Conservation (phyloP, 2,113 vertebrate genomes). For the Sarotherodon lohbergeri region DNA sequence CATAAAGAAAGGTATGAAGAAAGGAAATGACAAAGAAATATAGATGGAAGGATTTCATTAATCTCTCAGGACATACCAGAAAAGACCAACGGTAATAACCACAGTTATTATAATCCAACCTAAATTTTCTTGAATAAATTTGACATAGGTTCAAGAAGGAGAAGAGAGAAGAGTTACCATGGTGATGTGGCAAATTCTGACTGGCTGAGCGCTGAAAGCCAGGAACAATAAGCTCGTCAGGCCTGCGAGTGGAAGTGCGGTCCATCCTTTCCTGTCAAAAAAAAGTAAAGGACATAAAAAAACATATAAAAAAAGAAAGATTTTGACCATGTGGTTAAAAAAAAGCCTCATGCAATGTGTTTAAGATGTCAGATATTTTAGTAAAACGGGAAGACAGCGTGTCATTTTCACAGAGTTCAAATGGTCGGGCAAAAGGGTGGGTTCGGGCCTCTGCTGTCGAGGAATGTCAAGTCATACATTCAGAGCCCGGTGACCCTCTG, state of each 20-base stretch:
- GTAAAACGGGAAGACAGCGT: not conserved
- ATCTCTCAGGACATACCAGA: not conserved
- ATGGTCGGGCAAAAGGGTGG: not conserved
- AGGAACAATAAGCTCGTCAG: constrained; percentile 74
- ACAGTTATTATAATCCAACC: not conserved
- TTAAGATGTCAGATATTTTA: not conserved
- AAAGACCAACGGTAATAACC: not conserved
- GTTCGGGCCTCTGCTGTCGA: constrained; percentile 5
- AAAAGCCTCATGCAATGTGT: not conserved
- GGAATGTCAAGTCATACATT: constrained; percentile 24
- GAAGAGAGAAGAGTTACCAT: constrained; percentile 72
- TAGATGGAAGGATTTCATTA: not conserved
- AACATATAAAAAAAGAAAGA: not conserved
- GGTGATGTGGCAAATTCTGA: constrained; percentile 75
- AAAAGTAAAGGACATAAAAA: not conserved
- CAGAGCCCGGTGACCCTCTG: not conserved
- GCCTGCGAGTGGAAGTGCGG: constrained; percentile 72
- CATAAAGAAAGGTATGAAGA: not conserved
- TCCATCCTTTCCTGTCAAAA: constrained; percentile 84
- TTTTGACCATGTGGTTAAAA: not conserved
- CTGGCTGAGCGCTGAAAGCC: constrained; percentile 74
- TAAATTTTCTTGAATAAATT: not conserved
- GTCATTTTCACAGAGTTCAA: constrained; percentile 14
- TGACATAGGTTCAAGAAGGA: not conserved
- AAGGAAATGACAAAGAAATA: not conserved